Evolutionary conservation across 2,113 vertebrate species (phyloP).

Genomic region (Acrocephalus kingi): DNA sequence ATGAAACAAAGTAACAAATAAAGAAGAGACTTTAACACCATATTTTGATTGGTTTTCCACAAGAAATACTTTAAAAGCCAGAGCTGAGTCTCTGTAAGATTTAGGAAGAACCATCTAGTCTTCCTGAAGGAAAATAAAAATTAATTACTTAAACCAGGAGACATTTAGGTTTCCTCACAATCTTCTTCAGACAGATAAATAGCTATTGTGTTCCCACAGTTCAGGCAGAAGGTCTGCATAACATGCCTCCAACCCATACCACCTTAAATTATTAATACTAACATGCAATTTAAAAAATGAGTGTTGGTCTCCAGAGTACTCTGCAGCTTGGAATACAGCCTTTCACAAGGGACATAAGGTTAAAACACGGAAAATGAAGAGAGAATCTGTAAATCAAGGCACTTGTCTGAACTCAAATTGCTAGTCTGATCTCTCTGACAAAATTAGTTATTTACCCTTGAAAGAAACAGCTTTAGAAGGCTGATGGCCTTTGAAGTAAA

Average conservation of each 20-base stretch:
- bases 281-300: constrained; percentile 41
- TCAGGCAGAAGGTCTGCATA: background rate
- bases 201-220: background rate
- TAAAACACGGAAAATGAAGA: constrained; percentile 45
- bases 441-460: constrained; percentile 35
- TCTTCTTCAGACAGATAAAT: background rate
- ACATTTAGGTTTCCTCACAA: background rate
- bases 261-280: constrained; percentile 54
- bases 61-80: background rate
- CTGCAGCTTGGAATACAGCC: background rate
- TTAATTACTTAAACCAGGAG: background rate
- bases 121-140: constrained; percentile 3
- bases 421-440: constrained; percentile 6
- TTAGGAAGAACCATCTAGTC: background rate
- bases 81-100: background rate
- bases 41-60: background rate
- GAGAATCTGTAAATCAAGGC: constrained; percentile 39
- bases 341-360: constrained; percentile 25
- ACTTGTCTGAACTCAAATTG: constrained; percentile 13
- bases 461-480: constrained; percentile 16
- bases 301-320: background rate
- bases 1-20: constrained; percentile 4
- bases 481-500: constrained; percentile 11
- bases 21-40: background rate
- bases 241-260: background rate